Percentiles rank a stretch among this genome's conserved stretches.
Conservation (phyloP, 1,140 invertebrate species). For the Solen grandis region DNA sequence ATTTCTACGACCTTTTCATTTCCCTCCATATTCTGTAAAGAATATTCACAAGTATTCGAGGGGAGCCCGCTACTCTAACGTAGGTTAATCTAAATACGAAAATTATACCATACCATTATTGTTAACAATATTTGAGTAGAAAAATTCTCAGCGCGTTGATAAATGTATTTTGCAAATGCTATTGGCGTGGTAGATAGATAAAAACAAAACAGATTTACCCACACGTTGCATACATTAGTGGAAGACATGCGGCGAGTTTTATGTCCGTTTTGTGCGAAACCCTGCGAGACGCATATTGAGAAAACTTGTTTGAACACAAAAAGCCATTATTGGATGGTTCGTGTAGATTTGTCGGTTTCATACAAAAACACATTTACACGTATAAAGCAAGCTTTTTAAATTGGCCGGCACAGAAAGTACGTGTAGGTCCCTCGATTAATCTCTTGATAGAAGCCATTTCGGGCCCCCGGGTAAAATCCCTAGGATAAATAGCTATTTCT, state of each 20-base stretch:
- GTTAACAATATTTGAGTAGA: constrained; percentile 20
- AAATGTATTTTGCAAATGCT: constrained; percentile 32
- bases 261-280: background rate
- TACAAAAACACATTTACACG: background rate
- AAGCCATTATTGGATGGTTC: too few species aligned
- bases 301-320: background rate
- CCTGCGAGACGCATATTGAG: background rate
- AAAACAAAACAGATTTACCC: constrained; percentile 42
- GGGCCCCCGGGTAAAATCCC: too few species aligned
- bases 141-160: constrained; percentile 13
- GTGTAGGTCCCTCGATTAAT: background rate
- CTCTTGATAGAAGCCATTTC: background rate
- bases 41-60: too few species aligned
- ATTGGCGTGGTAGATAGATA: background rate
- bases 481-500: background rate
- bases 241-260: constrained; percentile 14
- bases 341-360: too few species aligned
- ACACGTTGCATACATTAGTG: constrained; percentile 29
- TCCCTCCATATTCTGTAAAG: too few species aligned
- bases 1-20: too few species aligned
- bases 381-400: background rate
- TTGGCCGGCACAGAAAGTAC: background rate
- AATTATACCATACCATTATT: constrained; percentile 17
- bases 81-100: constrained; percentile 37
- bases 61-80: too few species aligned